Evolutionary conservation across 2,113 vertebrate species (phyloP), one percentile per base, ranked within the genome.

Genomic region (Petromus typicus): DNA sequence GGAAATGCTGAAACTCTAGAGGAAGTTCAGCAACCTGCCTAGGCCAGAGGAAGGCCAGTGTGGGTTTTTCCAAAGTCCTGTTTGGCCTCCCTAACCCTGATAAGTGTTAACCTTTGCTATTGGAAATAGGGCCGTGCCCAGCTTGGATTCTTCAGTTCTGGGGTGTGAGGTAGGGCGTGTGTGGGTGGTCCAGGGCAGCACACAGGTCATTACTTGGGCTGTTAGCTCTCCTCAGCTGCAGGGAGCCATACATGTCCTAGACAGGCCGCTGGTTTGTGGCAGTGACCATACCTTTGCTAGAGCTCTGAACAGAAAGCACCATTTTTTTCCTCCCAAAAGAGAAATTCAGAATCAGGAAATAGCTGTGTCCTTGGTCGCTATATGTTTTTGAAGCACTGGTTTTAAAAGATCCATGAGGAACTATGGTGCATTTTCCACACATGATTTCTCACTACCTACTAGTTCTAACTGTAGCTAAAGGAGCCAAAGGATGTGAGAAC

Each of bases 311-410:
- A 80, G 89, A 94, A 97, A 96, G 64, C 45, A 51, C 57, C 69
- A 8, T 63, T 89, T 95, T 92, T 73, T 51, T 51, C 48, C 51
- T 51, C 76, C 30, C 84, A 80, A 96, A 78, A 73, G 64, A 96
- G 86, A 69, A 96, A 87, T 93, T 96, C 54, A 66, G 37, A 94
- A 71, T 89, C 95, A 83, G 69, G 84, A 96, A 97, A 86, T 89
- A 71, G 54, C 89, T 80, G 22, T 93, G 86, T 87, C 83, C 89
- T 97, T 86, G 79, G 83, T 96, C 73, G 92, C 71, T 13, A 17
- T 61, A 45, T 76, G 71, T 67, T 63, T 73, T 84, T 89, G 40
- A 89, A 91, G 67, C 63, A 27, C 48, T 45, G 22, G 56, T 69
- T 94, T 95, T 79, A 94, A 59, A 63, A 83, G 59, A 69, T 25